A percentile compares a stretch with the other conserved stretches of the same genome.
phyloP scores from a whole-genome alignment of 2,113 vertebrate species.

The Astur gentilis region DNA sequence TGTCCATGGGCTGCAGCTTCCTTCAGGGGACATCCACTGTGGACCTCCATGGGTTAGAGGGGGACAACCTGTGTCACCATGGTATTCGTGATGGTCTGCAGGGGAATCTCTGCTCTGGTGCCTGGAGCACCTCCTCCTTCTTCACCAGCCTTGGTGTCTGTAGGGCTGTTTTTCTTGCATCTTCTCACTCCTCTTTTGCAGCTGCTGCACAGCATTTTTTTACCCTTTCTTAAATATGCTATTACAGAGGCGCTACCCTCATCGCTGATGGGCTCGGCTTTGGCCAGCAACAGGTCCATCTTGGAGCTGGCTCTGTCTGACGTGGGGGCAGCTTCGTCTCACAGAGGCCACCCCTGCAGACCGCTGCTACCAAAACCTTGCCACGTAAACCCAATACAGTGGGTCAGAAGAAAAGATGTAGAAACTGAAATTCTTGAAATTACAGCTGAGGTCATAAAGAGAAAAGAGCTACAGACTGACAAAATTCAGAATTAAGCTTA shows the following conservation, averaged over 20 bases:
- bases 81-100: not conserved
- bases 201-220: not conserved
- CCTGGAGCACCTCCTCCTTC: not conserved
- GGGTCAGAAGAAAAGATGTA: not conserved
- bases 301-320: not conserved
- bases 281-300: not conserved
- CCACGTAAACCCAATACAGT: accelerated
- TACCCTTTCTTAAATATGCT: not conserved
- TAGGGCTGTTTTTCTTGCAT: not conserved
- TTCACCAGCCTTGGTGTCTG: not conserved
- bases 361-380: not conserved
- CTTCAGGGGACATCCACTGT: not conserved
- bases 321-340: not conserved
- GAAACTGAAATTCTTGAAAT: constrained; percentile 5
- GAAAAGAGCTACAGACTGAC: not conserved
- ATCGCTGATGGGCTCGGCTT: not conserved
- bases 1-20: not conserved
- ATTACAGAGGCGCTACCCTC: not conserved
- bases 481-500: not conserved
- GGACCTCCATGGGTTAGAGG: not conserved
- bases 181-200: not conserved
- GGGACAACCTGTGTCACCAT: accelerated
- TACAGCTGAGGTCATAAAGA: not conserved
- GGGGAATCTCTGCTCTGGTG: not conserved
- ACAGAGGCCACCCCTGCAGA: not conserved